These are phyloP conservation scores for Hydrochoerus hydrochaeris DNA, from an alignment of 2,113 vertebrate species.

Conservation along the genomic window DNA sequence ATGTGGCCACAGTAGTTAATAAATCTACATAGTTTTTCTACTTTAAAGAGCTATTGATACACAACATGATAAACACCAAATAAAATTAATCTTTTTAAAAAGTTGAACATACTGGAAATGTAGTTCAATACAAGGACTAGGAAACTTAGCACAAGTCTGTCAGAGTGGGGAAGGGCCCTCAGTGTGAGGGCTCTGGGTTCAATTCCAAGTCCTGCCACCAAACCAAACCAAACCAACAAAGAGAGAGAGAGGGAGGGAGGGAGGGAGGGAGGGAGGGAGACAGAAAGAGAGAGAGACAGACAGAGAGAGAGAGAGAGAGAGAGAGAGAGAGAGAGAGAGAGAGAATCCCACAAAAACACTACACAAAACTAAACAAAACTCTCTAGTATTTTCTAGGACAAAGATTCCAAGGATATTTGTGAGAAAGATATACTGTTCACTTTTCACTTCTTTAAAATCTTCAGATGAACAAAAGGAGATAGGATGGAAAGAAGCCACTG, in stretches of 20 bases:
- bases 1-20: rapidly evolving
- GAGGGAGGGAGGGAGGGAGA: neutral
- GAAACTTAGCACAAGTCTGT: neutral
- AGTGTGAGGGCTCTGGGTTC: neutral
- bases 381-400: neutral
- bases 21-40: neutral
- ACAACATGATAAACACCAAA: neutral
- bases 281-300: neutral
- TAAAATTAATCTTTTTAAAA: neutral
- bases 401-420: neutral
- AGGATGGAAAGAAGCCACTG: rapidly evolving
- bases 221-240: neutral
- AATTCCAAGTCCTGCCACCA: neutral
- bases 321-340: too few species aligned
- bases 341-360: neutral
- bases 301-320: neutral
- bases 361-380: neutral
- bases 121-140: neutral
- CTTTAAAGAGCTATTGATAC: neutral
- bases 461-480: neutral
- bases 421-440: neutral
- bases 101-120: neutral
- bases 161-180: neutral
- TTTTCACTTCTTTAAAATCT: neutral
- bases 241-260: neutral